Evolutionary conservation across 1,140 invertebrate genomes (phyloP), one percentile per base, ranked within the genome.

Genomic region (Bombus pascuorum): DNA sequence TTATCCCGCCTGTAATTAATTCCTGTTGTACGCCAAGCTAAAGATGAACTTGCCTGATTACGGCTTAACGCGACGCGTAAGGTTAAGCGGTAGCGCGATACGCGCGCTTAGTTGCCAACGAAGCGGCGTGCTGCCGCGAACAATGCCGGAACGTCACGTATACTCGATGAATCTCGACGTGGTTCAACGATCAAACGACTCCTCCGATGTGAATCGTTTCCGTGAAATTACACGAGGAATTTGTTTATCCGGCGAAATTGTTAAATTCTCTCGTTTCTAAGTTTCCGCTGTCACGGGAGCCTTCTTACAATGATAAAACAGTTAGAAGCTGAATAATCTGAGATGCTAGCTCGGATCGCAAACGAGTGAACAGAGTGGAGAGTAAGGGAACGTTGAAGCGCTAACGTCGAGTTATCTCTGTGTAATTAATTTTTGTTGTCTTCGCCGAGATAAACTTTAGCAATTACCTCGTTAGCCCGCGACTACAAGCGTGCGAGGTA

Each of bases 351-450:
- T 53, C 44, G 44, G 22, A 37, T 70, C 71, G 79, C 57, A 73
- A 80, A 86, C 10, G 18, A 25, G 18, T 53, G 47, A 53, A 34
- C 42, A 75, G 32, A 9, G 65, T 22, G 6, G 15, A 66, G 32
- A 32, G 62, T 5, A 65, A 65, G 12, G 81, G 77, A 62, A 85
- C 73, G 74, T 37, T 83, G 76, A 87, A 77, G 85, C 87, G 87
- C 77, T 68, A 90, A 57, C 80, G 62, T 81, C 81, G 47, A 59
- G 85, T 68, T 79, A 90, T 87, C 79, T 85, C 68, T 44, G 68
- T 85, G 82, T 90, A 90, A 90, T 90, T 89, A 89, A 89, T 90
- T 90, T 90, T 90, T 89, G 79, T 82, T 89, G 88, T 90, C 89
- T 87, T 87, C 86, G 62, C 34, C 82, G 86, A 90, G 89, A 90